Base-by-base conservation (phyloP, 2,113 vertebrate species). In the Hystrix brachyura region DNA sequence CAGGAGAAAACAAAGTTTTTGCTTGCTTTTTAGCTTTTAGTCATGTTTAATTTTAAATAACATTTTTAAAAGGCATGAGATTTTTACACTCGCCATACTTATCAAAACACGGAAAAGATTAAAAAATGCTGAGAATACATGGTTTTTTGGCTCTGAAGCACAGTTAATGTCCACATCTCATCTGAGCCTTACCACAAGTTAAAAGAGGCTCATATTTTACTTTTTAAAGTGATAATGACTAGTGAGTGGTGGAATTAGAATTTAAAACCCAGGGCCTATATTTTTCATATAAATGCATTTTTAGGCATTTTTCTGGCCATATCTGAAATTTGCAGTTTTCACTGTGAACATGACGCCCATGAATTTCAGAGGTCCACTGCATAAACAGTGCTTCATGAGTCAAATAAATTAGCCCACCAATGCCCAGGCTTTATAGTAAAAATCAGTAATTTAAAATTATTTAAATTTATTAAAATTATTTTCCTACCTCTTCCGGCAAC, bases 11-110 rank as follows among this genome's bases (percentile, higher is more conserved):
- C 46, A 86, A 80, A 85, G 29, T 81, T 82, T 87, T 51, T 74
- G n/a, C 65, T 89, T 67, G 59, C 23, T 71, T 71, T 62, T 87
- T 93, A 87, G 32, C 21, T 79, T 97, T 91, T 71, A 96, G 72
- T 95, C 21, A 94, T 62, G 93, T 91, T 95, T 93, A 94, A 95
- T 81, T 97, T 95, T 46, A 91, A 88, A 59, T 95, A 90, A 79
- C 29, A 78, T 21, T 72, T 72, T 72, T 32, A 91, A 84, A 85
- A 80, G 38, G 27, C 60, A 80, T 17, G n/a, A 64, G 51, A 87
- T 95, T 18, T 96, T 38, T 83, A 71, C 43, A 69, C 85, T 95
- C 95, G 60, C 95, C 79, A 71, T n/a, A 69, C 85, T 95, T 96
- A 60, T 96, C 79, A 80, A 95, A 83, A 64, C 13, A 65, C n/a